Conservation (phyloP, 2,797 vertebrate species). For the Natrix natrix region DNA sequence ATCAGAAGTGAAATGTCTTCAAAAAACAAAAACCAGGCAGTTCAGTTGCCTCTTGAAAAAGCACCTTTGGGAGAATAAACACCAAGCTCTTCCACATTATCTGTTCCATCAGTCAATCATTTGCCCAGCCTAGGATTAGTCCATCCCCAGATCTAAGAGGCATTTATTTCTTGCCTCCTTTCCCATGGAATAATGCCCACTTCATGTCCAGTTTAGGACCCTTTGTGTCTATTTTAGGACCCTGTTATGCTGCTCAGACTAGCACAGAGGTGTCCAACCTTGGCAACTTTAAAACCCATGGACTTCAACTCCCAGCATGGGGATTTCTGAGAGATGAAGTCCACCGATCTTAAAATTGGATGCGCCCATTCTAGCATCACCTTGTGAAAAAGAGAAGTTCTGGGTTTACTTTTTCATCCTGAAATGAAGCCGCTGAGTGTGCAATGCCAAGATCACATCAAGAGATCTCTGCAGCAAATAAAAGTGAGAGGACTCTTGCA, state of each 20-base stretch:
- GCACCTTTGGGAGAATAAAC: neutral
- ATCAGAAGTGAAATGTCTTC: too few species aligned
- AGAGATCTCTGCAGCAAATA: neutral
- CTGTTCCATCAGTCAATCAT: neutral
- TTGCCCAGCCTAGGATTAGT: neutral
- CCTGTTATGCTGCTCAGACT: neutral
- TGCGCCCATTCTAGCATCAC: neutral
- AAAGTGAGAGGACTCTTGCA: neutral
- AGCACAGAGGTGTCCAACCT: too few species aligned
- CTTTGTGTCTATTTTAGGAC: neutral
- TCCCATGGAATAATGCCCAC: neutral
- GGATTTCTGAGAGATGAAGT: too few species aligned
- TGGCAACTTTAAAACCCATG: too few species aligned
- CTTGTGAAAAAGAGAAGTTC: neutral
- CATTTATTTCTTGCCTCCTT: neutral
- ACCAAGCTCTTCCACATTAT: neutral
- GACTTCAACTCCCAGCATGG: too few species aligned
- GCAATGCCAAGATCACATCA: neutral
- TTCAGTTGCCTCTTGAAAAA: too few species aligned
- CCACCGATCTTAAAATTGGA: too few species aligned
- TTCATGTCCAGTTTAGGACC: neutral
- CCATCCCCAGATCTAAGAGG: neutral
- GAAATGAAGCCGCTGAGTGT: neutral
- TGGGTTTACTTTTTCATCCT: neutral
- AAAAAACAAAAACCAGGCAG: too few species aligned